Base-by-base conservation (phyloP, 2,797 vertebrate species). In the Megalops cyprinoides region DNA sequence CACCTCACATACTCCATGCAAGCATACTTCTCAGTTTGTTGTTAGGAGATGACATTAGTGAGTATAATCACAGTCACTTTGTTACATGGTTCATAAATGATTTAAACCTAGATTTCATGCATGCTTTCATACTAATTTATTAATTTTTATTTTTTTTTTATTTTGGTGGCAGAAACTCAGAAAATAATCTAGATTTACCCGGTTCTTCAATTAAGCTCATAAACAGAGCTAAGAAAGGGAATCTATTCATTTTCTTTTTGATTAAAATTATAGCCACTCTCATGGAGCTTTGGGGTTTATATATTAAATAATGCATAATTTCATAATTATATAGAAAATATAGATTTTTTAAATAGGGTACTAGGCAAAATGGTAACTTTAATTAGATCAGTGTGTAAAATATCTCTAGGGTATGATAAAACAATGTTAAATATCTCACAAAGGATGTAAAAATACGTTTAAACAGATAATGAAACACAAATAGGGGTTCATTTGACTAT, bases 241-340 rank as follows among this genome's bases (percentile, higher is more conserved):
- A 91, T 94, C 91, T 92, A 93, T 94, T 94, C 92, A 92, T 94
- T 93, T 94, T 83, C 92, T 91, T 94, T 85, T 93, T 94, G 91
- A 95, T 95, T 95, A 94, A 93, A 95, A 94, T 92, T 88, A 93
- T 93, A 88, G 91, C 91, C 90, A 94, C 92, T 91, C 90, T 87
- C 91, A 79, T 83, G 88, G 93, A 90, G 91, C 93, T 95, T 92
- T 93, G 93, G 94, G 94, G 92, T 92, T 94, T 92, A 90, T 91
- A 89, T 93, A 94, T 94, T 95, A 94, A 95, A 95, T 95, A 95
- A 95, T 95, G 93, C 93, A 94, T 93, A 85, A 92, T 93, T 94
- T 94, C 90, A 93, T 95, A 95, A 95, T 95, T 95, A 95, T 95
- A 95, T 94, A 93, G 92, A 93, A 94, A 93, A 94, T 94, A 94